Evolutionary conservation across 2,888 invertebrate species (phyloP), one percentile per base, ranked within the genome.

Genomic region (Crepidodera aurea): DNA sequence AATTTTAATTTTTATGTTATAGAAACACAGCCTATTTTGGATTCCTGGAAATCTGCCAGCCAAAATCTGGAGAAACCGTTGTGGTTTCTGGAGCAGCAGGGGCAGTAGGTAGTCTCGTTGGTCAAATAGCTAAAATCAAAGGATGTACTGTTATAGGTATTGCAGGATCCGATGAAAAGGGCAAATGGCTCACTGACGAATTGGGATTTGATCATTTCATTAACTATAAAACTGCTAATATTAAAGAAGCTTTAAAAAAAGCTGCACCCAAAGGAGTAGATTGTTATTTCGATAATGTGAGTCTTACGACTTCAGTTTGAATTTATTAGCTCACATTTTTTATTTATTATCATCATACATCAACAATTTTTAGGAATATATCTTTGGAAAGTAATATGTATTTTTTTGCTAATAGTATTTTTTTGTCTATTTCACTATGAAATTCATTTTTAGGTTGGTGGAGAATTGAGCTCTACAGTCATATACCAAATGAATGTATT

Each of bases 1-100:
- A n/a, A n/a, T n/a, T n/a, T n/a, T n/a, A n/a, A n/a, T n/a, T n/a
- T n/a, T n/a, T n/a, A n/a, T n/a, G n/a, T 53, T 65, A 25, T 53
- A 90, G 91, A 25, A 87, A 86, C 70, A 89, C 91, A 2, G 90
- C 91, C 0, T 90, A 90, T 74, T 91, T 91, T 80, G 92, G 92
- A 0, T 81, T 92, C 7, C 78, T 88, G 65, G 89, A 91, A 69
- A 82, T 91, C 63, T 91, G 90, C 67, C 78, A 86, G 60, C 90
- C 91, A 1, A 88, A 90, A 80, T 70, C 83, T 5, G 91, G 90
- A 6, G 91, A 93, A 78, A 88, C 88, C 0, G 84, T 92, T n/a
- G 88, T 89, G 1, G 85, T 93, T 1, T 88, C 87, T 27, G 88
- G 88, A 2, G 92, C 92, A 13, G 92, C 90, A 22, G 92, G 92